Evolutionary conservation across 2,888 invertebrate species (phyloP).

Genomic region (Agrypnus murinus): DNA sequence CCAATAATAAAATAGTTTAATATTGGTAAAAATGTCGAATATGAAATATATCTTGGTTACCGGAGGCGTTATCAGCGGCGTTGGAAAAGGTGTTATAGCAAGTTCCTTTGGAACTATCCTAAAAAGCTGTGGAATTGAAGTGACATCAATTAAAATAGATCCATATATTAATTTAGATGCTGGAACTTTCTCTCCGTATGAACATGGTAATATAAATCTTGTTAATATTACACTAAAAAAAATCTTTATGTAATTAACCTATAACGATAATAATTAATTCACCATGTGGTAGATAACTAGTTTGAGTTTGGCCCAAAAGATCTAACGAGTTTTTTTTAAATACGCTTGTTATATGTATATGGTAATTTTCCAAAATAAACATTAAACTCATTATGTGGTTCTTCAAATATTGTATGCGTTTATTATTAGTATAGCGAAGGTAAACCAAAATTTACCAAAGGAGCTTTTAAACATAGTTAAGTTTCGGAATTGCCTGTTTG

Average conservation of each 20-base stretch:
- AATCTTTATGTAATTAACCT: too few species aligned
- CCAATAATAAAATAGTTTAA: neutral
- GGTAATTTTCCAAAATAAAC: too few species aligned
- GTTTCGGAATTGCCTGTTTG: too few species aligned
- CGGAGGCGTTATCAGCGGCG: slow-evolving; percentile 99
- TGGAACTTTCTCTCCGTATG: slow-evolving; percentile 99
- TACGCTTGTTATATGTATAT: too few species aligned
- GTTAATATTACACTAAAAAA: neutral
- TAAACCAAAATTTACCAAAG: too few species aligned
- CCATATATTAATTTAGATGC: slow-evolving; percentile 99
- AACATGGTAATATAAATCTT: slow-evolving; percentile 85
- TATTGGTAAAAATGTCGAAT: slow-evolving; percentile 58
- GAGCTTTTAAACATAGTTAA: too few species aligned
- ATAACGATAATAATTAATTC: too few species aligned
- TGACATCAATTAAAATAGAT: slow-evolving; percentile 99
- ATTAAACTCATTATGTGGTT: too few species aligned
- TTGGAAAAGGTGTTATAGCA: slow-evolving; percentile 96
- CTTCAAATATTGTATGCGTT: too few species aligned
- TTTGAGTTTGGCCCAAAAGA: too few species aligned
- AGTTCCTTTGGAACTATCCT: slow-evolving; percentile 96
- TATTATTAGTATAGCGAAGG: too few species aligned
- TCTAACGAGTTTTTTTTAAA: too few species aligned
- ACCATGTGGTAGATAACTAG: slow-evolving; percentile 33
- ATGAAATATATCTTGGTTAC: slow-evolving; percentile 99
- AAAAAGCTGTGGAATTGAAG: slow-evolving; percentile 95